Conservation (phyloP, 1,140 invertebrate genomes). For the Drosophila kohkoa region DNA sequence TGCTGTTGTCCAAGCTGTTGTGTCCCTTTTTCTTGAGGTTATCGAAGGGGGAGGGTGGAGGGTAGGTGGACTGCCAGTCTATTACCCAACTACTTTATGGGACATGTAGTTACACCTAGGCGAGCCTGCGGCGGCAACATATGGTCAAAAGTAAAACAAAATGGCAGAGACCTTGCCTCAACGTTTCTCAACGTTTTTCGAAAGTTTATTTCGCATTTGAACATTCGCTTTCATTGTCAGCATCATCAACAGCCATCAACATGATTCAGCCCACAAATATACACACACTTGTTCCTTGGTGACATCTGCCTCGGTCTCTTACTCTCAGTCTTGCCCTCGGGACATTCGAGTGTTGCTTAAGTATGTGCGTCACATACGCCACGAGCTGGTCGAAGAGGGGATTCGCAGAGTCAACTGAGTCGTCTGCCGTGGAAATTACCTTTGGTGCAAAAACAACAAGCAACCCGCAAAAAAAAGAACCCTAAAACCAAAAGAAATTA, state of each 20-base stretch:
- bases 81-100: slow-evolving; percentile 77
- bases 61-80: slow-evolving; percentile 46
- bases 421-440: slow-evolving; percentile 57
- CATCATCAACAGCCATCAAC: slow-evolving; percentile 72
- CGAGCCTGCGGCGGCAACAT: slow-evolving; percentile 69
- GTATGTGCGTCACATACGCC: slow-evolving; percentile 78
- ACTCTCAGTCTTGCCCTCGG: slow-evolving; percentile 27
- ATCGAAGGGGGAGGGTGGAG: too few species aligned
- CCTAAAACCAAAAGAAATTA: slow-evolving; percentile 49
- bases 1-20: slow-evolving; percentile 40
- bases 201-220: slow-evolving; percentile 69
- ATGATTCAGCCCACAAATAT: slow-evolving; percentile 35
- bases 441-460: slow-evolving; percentile 55
- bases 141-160: slow-evolving; percentile 60
- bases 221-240: slow-evolving; percentile 58
- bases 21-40: slow-evolving; percentile 57
- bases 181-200: slow-evolving; percentile 63
- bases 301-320: slow-evolving; percentile 59
- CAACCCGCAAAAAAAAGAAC: slow-evolving; percentile 11
- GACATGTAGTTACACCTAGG: slow-evolving; percentile 77
- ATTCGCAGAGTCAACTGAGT: slow-evolving; percentile 2
- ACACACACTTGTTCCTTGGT: slow-evolving; percentile 18
- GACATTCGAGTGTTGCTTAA: slow-evolving; percentile 62
- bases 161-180: slow-evolving; percentile 1
- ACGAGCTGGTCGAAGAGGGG: slow-evolving; percentile 24